These are phyloP conservation scores for Pachydiplax longipennis DNA, from an alignment of 2,888 invertebrate species.

Conservation along the genomic window DNA sequence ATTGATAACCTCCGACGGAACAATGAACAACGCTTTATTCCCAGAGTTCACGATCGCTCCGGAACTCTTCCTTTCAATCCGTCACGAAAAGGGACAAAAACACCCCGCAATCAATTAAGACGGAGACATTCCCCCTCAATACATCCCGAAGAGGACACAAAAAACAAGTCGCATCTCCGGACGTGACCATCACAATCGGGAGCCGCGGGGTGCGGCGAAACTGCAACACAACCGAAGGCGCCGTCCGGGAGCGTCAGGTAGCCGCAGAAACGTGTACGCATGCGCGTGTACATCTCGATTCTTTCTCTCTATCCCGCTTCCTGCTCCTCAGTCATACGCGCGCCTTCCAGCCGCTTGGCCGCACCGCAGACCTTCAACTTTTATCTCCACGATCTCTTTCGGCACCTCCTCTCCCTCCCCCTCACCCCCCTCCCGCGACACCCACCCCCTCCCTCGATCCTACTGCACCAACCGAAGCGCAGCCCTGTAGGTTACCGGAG, in stretches of 20 bases:
- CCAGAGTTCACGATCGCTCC: no score
- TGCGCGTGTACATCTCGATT: background rate
- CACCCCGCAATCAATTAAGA: background rate
- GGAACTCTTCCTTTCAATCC: no score
- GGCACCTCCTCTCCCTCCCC: background rate
- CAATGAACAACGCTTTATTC: no score
- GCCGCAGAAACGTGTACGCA: background rate
- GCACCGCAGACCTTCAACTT: background rate
- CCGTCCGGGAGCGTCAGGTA: background rate
- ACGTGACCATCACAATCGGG: background rate
- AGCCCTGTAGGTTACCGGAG: background rate
- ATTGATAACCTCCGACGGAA: no score
- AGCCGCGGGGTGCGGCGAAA: background rate
- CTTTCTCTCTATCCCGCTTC: background rate
- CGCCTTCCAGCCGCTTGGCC: slow-evolving; percentile 23
- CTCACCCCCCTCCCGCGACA: background rate
- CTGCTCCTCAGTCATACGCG: slow-evolving; percentile 24
- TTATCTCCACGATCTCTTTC: background rate
- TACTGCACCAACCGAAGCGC: background rate
- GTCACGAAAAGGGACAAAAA: background rate
- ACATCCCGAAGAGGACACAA: background rate
- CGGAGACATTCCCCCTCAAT: background rate
- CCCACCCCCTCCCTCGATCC: background rate
- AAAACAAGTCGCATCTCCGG: background rate
- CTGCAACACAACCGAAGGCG: background rate